These are phyloP conservation scores for Mamestra brassicae DNA, from an alignment of 2,888 invertebrate species.

Conservation along the genomic window DNA sequence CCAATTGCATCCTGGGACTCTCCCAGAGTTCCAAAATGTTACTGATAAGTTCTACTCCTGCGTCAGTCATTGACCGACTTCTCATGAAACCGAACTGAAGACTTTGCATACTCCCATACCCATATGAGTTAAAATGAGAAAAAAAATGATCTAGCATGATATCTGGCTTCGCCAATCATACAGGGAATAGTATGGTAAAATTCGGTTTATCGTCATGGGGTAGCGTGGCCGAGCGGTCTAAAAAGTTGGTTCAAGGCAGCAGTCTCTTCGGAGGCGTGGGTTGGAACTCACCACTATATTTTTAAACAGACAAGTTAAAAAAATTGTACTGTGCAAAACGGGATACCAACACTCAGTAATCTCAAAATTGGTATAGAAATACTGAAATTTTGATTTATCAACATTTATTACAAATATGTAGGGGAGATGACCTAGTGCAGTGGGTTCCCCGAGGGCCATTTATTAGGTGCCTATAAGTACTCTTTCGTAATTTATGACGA, in stretches of 20 bases:
- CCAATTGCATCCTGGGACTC: no score
- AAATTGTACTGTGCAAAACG: no score
- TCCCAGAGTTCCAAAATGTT: background rate
- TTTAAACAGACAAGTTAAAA: background rate
- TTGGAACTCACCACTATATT: slow-evolving; percentile 95
- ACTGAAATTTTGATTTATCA: no score
- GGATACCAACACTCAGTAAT: no score
- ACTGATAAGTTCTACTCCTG: background rate
- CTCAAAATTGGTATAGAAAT: no score
- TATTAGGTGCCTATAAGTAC: background rate
- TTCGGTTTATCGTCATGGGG: slow-evolving; percentile 11
- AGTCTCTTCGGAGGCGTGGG: slow-evolving; percentile 94
- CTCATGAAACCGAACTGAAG: background rate
- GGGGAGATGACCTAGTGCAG: no score
- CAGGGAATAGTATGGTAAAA: background rate
- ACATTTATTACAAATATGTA: no score
- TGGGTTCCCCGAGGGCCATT: no score
- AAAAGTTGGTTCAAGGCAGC: slow-evolving; percentile 98
- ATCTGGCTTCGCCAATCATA: background rate
- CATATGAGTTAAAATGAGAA: background rate
- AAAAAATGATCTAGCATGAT: background rate
- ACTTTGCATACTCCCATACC: background rate
- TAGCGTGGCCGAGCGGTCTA: slow-evolving; percentile 97
- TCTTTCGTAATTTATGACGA: background rate
- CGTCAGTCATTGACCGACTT: background rate